Percentiles rank a stretch among this genome's conserved stretches.
phyloP scores from a whole-genome alignment of 2,113 vertebrate species.

The Hippocampus mohnikei region DNA sequence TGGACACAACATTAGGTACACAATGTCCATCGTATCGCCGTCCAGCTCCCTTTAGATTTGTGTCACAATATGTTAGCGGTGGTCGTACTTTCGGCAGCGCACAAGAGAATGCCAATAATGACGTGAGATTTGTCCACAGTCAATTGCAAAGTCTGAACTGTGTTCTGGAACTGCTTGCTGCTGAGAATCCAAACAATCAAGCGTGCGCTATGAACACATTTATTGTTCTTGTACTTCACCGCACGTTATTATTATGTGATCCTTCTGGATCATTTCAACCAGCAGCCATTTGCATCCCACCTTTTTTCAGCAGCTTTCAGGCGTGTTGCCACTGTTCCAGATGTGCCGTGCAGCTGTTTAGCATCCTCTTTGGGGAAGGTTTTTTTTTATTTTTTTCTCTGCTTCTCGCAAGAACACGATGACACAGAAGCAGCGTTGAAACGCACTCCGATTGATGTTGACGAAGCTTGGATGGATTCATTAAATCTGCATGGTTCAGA shows the following conservation, averaged over 20 bases:
- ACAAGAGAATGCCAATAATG: neutral
- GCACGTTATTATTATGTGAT: conserved; percentile 1
- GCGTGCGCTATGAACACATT: neutral
- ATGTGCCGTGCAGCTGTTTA: neutral
- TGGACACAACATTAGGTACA: neutral
- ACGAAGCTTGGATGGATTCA: no score
- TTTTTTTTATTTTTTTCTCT: neutral
- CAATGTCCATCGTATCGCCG: no score
- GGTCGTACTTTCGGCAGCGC: neutral
- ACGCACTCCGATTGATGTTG: neutral
- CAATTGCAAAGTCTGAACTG: conserved; percentile 29
- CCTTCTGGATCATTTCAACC: conserved; percentile 5
- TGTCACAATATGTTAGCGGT: neutral
- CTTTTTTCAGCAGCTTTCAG: neutral
- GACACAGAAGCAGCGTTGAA: neutral
- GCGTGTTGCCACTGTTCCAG: neutral
- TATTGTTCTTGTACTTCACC: neutral
- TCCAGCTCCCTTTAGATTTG: neutral
- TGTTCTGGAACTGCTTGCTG: conserved; percentile 23
- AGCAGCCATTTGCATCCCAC: neutral
- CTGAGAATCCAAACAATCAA: conserved; percentile 50
- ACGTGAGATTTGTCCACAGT: neutral
- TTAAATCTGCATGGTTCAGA: no score
- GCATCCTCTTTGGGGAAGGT: neutral
- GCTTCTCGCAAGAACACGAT: neutral